Conservation (phyloP, 2,113 vertebrate genomes). For the Ibidorhyncha struthersii region DNA sequence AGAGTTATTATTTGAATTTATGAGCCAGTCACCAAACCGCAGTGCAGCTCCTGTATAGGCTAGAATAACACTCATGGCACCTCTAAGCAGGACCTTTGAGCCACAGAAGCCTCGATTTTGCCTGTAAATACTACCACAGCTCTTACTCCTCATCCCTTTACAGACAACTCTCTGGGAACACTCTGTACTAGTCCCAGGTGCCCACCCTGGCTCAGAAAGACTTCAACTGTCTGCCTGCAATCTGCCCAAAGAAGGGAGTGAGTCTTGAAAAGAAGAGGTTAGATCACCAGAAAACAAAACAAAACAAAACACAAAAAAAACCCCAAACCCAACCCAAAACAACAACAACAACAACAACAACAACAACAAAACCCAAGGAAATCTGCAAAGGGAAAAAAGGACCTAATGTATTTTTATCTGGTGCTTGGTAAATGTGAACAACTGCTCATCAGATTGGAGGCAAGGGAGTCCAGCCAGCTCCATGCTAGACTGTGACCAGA, state of each 20-base stretch:
- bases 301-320: too few species aligned
- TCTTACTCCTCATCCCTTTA: background rate
- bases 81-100: background rate
- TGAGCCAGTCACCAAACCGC: background rate
- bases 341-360: too few species aligned
- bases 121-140: background rate
- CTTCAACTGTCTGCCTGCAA: background rate
- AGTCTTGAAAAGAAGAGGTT: background rate
- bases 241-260: background rate
- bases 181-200: background rate
- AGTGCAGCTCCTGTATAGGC: background rate
- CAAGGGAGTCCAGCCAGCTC: background rate
- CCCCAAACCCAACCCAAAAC: too few species aligned
- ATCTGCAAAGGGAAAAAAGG: background rate
- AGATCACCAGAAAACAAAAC: background rate
- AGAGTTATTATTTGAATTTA: conserved; percentile 20
- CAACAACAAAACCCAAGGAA: background rate
- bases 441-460: background rate
- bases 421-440: background rate
- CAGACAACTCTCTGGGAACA: background rate
- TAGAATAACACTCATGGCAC: background rate
- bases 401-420: background rate
- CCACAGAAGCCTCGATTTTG: background rate
- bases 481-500: background rate
- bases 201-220: accelerated